Percentiles rank a stretch among this genome's conserved stretches.
Conservation (phyloP, 1,140 invertebrate species). For the Phthorimaea operculella region DNA sequence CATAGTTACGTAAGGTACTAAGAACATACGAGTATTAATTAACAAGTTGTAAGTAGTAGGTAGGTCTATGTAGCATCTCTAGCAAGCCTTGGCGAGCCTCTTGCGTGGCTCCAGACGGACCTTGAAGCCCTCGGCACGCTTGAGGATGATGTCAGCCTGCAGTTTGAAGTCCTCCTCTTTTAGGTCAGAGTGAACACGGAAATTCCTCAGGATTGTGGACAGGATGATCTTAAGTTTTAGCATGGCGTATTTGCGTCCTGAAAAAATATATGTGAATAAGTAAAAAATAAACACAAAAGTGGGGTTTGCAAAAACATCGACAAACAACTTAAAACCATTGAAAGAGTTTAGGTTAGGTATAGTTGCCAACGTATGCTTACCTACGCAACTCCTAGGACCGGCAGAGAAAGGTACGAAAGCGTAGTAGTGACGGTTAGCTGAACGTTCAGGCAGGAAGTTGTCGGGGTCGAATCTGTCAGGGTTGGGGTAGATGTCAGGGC, state of each 20-base stretch:
- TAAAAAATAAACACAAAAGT: neutral
- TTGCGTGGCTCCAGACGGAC: constrained; percentile 76
- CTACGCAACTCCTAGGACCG: constrained; percentile 85
- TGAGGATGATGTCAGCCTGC: constrained; percentile 86
- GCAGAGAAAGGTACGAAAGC: constrained; percentile 91
- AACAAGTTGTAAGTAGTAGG: neutral
- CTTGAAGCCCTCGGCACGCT: constrained; percentile 84
- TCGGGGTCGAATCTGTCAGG: constrained; percentile 90
- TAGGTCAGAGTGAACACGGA: constrained; percentile 76
- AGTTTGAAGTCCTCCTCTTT: constrained; percentile 80
- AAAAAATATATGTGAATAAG: neutral
- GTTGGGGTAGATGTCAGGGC: constrained; percentile 82
- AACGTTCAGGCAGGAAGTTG: constrained; percentile 88
- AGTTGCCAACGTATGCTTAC: constrained; percentile 56
- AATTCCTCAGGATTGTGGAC: constrained; percentile 88
- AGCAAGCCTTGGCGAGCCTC: constrained; percentile 39
- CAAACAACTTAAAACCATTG: too few relatives aligned
- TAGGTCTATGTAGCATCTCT: constrained; percentile 12
- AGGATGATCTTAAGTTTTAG: constrained; percentile 89
- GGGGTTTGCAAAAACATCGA: neutral
- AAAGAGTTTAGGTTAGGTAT: too few relatives aligned
- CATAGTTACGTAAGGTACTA: constrained; percentile 9
- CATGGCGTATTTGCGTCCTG: constrained; percentile 90
- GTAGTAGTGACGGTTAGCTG: constrained; percentile 83
- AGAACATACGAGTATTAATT: neutral